Conservation (phyloP, 2,888 invertebrate genomes). For the Boloria euphrosyne region DNA sequence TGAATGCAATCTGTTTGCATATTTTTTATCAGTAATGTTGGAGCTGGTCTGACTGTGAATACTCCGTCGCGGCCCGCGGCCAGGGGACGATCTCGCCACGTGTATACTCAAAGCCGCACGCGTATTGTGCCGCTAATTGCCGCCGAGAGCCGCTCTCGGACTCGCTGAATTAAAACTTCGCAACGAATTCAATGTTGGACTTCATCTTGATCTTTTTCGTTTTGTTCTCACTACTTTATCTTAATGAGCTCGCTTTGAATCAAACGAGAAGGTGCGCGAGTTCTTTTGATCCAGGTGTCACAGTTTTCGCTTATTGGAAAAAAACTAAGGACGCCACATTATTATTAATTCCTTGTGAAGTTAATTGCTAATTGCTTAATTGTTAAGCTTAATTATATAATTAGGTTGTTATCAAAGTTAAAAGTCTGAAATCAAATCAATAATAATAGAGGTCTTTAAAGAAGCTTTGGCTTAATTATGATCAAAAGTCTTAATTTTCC, state of each 20-base stretch:
- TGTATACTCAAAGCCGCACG: not conserved
- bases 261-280: not conserved
- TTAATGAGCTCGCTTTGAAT: slow-evolving; percentile 22
- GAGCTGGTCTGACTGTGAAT: too few species aligned
- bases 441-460: too few species aligned
- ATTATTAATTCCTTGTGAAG: not conserved
- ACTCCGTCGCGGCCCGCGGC: too few species aligned
- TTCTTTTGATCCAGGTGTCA: not conserved
- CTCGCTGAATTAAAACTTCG: not conserved
- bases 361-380: too few species aligned
- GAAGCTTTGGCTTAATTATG: too few species aligned
- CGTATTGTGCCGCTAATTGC: slow-evolving; percentile 22
- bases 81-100: not conserved
- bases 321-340: not conserved
- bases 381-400: too few species aligned
- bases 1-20: too few species aligned
- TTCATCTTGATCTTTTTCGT: slow-evolving; percentile 14
- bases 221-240: slow-evolving; percentile 14
- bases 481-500: too few species aligned
- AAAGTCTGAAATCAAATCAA: too few species aligned
- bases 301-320: slow-evolving; percentile 1
- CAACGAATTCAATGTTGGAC: slow-evolving; percentile 11
- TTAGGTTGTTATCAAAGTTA: too few species aligned
- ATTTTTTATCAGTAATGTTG: too few species aligned
- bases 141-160: not conserved